Base-by-base conservation (phyloP, 2,888 invertebrate species). In the Harpalus rufipes region DNA sequence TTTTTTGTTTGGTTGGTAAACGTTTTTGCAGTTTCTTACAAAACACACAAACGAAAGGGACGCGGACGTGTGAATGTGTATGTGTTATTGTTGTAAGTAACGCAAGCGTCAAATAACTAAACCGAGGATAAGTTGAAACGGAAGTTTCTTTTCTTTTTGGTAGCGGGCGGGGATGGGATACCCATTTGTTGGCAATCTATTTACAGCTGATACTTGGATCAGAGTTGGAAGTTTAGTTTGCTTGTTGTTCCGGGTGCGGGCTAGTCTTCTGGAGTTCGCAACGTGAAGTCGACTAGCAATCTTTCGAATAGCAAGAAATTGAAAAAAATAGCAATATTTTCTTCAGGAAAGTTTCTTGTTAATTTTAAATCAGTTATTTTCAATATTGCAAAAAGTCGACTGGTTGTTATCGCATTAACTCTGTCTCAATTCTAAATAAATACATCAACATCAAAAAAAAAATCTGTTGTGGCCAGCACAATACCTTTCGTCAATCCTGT, bases 131-230 rank as follows among this genome's bases (percentile, higher is more conserved):
- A 78, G 84, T 78, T 84, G 78, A 84, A 78, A 78, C 78, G 84
- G 79, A 84, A 84, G 63, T 84, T 76, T 74, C 76, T 84, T 84
- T 79, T 84, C 79, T 84, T 63, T 63, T 74, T 41, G 72, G 41
- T 32, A 58, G 72, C 76, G 63, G 32, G 6, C 32, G 32, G 32
- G 32, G 32, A 32, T 32, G 32, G 83, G 78, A 78, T 63, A 78
- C 56, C 79, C 78, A 84, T 84, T 84, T 84, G 84, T 84, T 84
- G 79, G 84, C 84, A 79, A 84, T 84, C 78, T 84, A 84, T 84
- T 84, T 84, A 84, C 84, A 84, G 84, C 76, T 79, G 84, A 84
- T 84, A 84, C 84, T 84, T 65, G 84, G 78, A 84, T 84, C 84
- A 84, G 78, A 84, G 84, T 84, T 84, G 56, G 65, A 78, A 84